Conservation (phyloP, 2,888 invertebrate species). For the Campaea margaritaria region DNA sequence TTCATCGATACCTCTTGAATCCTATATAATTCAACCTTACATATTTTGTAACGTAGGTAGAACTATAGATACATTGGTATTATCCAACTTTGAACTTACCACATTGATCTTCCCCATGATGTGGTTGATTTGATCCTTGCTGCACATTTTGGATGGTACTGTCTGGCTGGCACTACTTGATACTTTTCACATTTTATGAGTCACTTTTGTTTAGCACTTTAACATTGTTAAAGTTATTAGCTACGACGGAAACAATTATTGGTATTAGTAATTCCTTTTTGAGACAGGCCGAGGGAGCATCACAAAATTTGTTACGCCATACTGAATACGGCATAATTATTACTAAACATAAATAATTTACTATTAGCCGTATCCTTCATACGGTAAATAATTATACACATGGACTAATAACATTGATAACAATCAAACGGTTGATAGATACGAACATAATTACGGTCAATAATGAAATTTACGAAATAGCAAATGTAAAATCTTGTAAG, state of each 20-base stretch:
- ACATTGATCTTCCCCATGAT: constrained; percentile 90
- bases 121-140: constrained; percentile 89
- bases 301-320: neutral
- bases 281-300: constrained; percentile 18
- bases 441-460: constrained; percentile 58
- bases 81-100: constrained; percentile 79
- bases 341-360: neutral
- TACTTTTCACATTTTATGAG: constrained; percentile 65
- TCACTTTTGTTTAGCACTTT: constrained; percentile 49
- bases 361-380: constrained; percentile 23
- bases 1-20: too few species aligned
- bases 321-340: neutral
- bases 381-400: constrained; percentile 11
- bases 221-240: constrained; percentile 28
- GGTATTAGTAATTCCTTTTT: constrained; percentile 30
- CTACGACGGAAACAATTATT: constrained; percentile 7
- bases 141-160: constrained; percentile 82
- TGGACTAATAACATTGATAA: constrained; percentile 49
- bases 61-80: too few species aligned
- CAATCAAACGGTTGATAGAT: constrained; percentile 61
- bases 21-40: too few species aligned
- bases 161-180: constrained; percentile 37
- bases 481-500: constrained; percentile 10
- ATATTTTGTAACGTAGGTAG: too few species aligned
- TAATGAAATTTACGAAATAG: constrained; percentile 61